Evolutionary conservation across 2,113 vertebrate genomes (phyloP), one percentile per base, ranked within the genome.

Genomic region (Burhinus oedicnemus): DNA sequence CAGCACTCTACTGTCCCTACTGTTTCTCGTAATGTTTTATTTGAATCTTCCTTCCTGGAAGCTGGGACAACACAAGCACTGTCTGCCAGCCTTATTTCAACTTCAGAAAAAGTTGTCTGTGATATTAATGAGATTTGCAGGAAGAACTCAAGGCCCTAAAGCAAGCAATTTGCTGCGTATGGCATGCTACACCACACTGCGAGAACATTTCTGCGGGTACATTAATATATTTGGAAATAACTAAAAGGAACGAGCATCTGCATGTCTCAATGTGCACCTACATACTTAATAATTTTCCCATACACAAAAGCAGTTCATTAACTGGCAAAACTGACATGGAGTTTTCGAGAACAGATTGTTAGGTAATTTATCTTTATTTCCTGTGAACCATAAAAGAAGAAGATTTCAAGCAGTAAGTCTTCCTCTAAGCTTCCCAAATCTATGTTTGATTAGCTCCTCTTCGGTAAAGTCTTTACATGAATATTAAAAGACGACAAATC

Each of bases 231-330:
- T 66, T 92, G 83, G 70, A 79, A 88, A 61, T 29, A 78, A 47
- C 26, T 22, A 55, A 58, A 68, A 21, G 45, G 44, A 90, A 44
- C 40, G 57, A 66, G 45, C 13, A 58, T 21, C 52, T 71, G 22
- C 7, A n/a, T 23, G 11, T 62, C 12, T 49, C 32, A 30, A 8
- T 34, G 36, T 64, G 30, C 25, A 47, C 12, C 19, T 58, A 47
- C 12, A 19, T 11, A n/a, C 16, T 47, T 15, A 14, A 60, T 8
- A 32, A 15, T 25, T 17, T 66, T 62, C 42, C 26, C 0, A 0
- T 30, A 26, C 10, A 17, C 9, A 38, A 69, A 82, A 85, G 7
- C 36, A 29, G 26, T 36, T 3, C 17, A 34, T 42, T 32, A 38
- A 12, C 5, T 38, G 70, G 26, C 4, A 82, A 78, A 78, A 19